Percentiles rank a stretch among this genome's conserved stretches.
These are phyloP conservation scores for Argyrosomus japonicus DNA, from an alignment of 2,113 vertebrate genomes.

Conservation along the genomic window DNA sequence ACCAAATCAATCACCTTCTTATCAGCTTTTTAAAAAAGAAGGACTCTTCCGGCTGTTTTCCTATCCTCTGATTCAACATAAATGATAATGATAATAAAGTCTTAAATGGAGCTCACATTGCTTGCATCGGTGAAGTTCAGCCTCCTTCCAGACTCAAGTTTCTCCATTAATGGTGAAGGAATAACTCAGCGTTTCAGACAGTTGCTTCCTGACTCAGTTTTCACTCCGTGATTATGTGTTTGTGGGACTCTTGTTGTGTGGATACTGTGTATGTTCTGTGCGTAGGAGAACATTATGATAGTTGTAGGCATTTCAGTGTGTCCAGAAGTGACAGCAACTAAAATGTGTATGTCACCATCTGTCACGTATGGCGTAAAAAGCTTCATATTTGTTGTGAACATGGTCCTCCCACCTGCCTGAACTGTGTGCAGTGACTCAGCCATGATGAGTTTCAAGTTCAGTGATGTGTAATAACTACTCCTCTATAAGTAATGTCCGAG, in stretches of 20 bases:
- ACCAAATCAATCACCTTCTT: constrained; percentile 73
- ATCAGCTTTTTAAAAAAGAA: constrained; percentile 57
- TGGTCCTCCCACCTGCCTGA: neutral
- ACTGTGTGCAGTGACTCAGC: constrained; percentile 1
- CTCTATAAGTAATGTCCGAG: constrained; percentile 11
- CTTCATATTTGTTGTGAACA: neutral
- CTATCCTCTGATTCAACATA: constrained; percentile 29
- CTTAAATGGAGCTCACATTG: constrained; percentile 32
- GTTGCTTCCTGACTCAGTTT: constrained; percentile 25
- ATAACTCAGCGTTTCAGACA: constrained; percentile 29
- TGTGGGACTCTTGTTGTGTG: neutral
- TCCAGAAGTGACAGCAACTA: neutral
- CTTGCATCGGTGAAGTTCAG: constrained; percentile 26
- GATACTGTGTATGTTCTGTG: neutral
- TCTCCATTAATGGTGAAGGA: constrained; percentile 25
- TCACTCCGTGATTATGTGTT: neutral
- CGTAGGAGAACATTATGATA: neutral
- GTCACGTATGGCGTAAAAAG: neutral
- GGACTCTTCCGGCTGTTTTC: constrained; percentile 15
- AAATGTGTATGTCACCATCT: neutral
- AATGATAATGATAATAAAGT: constrained; percentile 29
- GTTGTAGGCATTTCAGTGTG: neutral
- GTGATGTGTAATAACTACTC: constrained; percentile 11
- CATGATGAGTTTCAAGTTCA: constrained; percentile 16
- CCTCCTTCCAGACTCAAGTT: constrained; percentile 16